Conservation (phyloP, 1,140 invertebrate species). For the Polypedilum pembai region DNA sequence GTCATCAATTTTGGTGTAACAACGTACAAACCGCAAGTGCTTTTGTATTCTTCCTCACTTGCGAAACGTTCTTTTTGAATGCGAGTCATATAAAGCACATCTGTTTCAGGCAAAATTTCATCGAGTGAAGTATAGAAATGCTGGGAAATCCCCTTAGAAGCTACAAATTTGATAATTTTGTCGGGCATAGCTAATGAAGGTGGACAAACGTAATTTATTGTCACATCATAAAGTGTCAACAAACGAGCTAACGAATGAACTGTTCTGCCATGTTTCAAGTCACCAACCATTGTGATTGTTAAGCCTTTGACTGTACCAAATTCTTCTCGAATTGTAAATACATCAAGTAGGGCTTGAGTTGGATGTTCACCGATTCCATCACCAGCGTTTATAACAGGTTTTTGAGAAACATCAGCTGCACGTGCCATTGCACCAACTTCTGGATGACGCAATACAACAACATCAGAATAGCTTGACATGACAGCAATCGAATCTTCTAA, state of each 20-base stretch:
- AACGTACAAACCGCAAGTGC: constrained; percentile 77
- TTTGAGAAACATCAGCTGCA: constrained; percentile 71
- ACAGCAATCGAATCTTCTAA: constrained; percentile 81
- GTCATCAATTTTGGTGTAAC: constrained; percentile 95
- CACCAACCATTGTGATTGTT: constrained; percentile 89
- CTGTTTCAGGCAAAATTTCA: constrained; percentile 81
- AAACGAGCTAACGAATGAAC: constrained; percentile 94
- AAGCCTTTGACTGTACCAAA: constrained; percentile 96
- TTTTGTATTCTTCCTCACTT: constrained; percentile 75
- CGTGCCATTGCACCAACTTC: constrained; percentile 78
- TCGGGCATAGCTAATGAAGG: constrained; percentile 81
- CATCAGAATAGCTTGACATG: constrained; percentile 83
- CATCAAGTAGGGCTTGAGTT: constrained; percentile 93
- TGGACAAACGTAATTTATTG: constrained; percentile 84
- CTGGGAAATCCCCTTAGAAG: constrained; percentile 69
- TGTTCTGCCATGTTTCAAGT: constrained; percentile 94
- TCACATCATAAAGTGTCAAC: constrained; percentile 83
- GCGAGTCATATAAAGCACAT: constrained; percentile 96
- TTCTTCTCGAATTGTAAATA: constrained; percentile 98
- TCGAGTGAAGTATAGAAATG: constrained; percentile 66
- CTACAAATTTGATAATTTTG: constrained; percentile 71
- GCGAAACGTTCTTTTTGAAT: constrained; percentile 93
- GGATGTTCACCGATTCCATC: constrained; percentile 98
- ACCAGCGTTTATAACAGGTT: constrained; percentile 94
- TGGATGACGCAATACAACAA: constrained; percentile 91